Conservation (phyloP, 2,888 invertebrate genomes). For the Rhagium mordax region DNA sequence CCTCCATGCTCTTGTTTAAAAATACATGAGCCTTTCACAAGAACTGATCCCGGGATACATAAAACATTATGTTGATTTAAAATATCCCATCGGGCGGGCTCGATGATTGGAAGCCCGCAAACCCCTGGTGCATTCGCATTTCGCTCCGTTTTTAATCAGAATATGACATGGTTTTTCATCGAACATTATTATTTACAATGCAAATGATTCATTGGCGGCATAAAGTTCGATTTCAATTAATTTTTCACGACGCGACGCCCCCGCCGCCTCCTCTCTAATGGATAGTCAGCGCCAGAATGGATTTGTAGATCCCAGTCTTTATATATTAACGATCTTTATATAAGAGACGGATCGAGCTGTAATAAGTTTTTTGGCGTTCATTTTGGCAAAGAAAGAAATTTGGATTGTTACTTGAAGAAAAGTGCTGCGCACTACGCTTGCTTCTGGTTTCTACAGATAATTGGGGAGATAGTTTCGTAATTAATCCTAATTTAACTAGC, state of each 20-base stretch:
- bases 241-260: background rate
- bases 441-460: too few relatives aligned
- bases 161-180: background rate
- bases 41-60: conserved; percentile 16
- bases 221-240: background rate
- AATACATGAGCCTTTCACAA: conserved; percentile 18
- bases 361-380: too few relatives aligned
- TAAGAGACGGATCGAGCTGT: too few relatives aligned
- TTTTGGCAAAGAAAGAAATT: too few relatives aligned
- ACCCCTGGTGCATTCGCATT: background rate
- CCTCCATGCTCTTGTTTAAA: conserved; percentile 8
- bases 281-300: too few relatives aligned
- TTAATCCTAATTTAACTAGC: background rate
- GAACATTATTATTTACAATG: background rate
- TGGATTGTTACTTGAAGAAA: too few relatives aligned
- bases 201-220: background rate
- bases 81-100: background rate
- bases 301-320: too few relatives aligned
- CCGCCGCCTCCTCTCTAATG: too few relatives aligned
- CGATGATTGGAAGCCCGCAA: conserved; percentile 12
- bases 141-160: conserved; percentile 9
- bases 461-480: too few relatives aligned
- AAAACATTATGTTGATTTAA: conserved; percentile 35
- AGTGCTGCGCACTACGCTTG: too few relatives aligned
- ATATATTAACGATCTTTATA: too few relatives aligned